A percentile compares a stretch with the other conserved stretches of the same genome.
Evolutionary conservation across 2,797 vertebrate species (phyloP).

Genomic region (Amphiprion clarkii): DNA sequence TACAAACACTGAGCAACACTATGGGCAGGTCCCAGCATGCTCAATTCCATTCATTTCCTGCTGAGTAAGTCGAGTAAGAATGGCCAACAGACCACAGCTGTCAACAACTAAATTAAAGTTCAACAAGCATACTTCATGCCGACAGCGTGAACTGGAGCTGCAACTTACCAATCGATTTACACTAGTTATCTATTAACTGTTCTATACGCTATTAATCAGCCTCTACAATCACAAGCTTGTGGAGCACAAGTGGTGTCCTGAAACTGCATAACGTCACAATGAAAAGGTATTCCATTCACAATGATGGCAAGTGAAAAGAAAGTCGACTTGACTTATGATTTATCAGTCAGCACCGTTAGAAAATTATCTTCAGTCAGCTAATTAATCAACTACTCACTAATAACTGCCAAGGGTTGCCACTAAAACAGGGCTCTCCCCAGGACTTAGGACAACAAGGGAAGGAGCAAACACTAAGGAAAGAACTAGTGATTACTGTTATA

Average conservation of each 20-base stretch:
- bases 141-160: constrained; percentile 23
- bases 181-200: background rate
- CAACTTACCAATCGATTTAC: background rate
- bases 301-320: background rate
- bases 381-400: background rate
- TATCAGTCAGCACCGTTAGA: background rate
- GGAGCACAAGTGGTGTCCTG: background rate
- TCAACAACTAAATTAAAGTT: too few relatives aligned
- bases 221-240: background rate
- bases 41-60: background rate
- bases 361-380: background rate
- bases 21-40: background rate
- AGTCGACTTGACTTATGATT: background rate
- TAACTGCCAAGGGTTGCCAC: too few relatives aligned
- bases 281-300: background rate
- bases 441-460: background rate
- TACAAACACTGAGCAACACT: constrained; percentile 38
- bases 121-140: constrained; percentile 2
- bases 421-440: background rate
- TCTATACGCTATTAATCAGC: constrained; percentile 11
- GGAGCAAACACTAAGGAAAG: too few relatives aligned
- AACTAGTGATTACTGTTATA: too few relatives aligned
- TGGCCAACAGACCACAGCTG: too few relatives aligned
- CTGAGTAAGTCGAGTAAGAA: background rate
- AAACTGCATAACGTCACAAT: background rate